Base-by-base conservation (phyloP, 1,140 invertebrate species). In the Drosophila ironensis region DNA sequence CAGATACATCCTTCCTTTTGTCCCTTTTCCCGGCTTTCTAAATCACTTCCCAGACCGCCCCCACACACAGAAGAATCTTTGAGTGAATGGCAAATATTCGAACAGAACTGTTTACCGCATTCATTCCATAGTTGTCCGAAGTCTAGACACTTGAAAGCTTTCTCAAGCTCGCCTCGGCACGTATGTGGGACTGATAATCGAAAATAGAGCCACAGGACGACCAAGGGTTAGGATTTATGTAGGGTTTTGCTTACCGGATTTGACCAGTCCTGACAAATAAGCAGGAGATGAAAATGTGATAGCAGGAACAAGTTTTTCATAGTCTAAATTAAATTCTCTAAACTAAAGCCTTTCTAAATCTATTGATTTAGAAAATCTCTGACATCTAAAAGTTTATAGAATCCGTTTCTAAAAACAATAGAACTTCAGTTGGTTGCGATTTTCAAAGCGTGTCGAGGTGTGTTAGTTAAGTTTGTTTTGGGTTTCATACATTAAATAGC, bases 121-220 rank as follows among this genome's bases (percentile, higher is more conserved):
- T 37, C 14, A 25, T 25, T 30, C 24, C 28, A 40, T 50, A 71
- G 53, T 76, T 53, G 37, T 56, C 27, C 22, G 25, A 46, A 52
- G 52, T 70, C 64, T 72, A 66, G 64, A 70, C 70, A 45, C 64
- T 80, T 54, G 48, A 53, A 70, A 73, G 59, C 71, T 52, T 56
- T 52, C 53, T 70, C 57, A 38, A 73, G 46, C 72, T 69, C 60
- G 45, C 56, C 45, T 64, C 60, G 67, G 60, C 67, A 75, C 52
- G 76, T 68, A 80, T 37, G 20, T 11, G 11, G n/a, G 14, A 56
- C 66, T 40, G 69, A 42, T 50, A 67, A 52, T 68, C 24, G 35
- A 40, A 37, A 56, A 46, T 22, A 47, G 19, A 14, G 12, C 19
- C 14, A 7, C 19, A 19, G 19, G 11, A 22, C 17, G 7, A 16